Evolutionary conservation across 2,797 vertebrate species (phyloP).

Genomic region (Lophius americanus): DNA sequence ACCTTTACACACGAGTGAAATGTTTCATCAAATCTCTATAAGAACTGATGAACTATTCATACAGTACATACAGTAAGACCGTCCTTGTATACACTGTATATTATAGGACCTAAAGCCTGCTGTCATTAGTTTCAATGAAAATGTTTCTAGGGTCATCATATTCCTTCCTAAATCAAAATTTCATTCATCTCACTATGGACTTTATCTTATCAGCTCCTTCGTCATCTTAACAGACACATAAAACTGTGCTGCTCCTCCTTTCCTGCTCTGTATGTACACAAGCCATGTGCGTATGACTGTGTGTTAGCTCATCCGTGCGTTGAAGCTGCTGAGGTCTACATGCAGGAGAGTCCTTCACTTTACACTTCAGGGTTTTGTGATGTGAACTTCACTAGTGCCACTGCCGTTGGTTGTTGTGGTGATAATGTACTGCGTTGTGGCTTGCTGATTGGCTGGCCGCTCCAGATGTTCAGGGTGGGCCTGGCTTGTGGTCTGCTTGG

Average conservation of each 20-base stretch:
- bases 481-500: constrained; percentile 82
- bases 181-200: constrained; percentile 6
- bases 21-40: not conserved
- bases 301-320: constrained; percentile 27
- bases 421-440: constrained; percentile 95
- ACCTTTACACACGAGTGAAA: constrained; percentile 44
- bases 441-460: constrained; percentile 80
- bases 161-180: constrained; percentile 28
- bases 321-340: constrained; percentile 45
- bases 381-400: constrained; percentile 88
- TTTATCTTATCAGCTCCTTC: constrained; percentile 27
- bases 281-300: constrained; percentile 18
- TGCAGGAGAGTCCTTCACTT: constrained; percentile 27
- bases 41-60: constrained; percentile 18
- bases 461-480: constrained; percentile 85
- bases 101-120: not conserved
- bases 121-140: constrained; percentile 21
- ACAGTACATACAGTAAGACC: constrained; percentile 11
- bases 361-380: constrained; percentile 87
- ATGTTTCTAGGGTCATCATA: not conserved
- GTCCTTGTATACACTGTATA: not conserved
- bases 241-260: constrained; percentile 61
- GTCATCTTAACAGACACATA: constrained; percentile 60
- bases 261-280: constrained; percentile 15
- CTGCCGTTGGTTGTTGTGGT: constrained; percentile 91